Percentiles rank a stretch among this genome's conserved stretches.
Conservation (phyloP, 92 coral and sea anemone species). For the Pocillopora grandis region DNA sequence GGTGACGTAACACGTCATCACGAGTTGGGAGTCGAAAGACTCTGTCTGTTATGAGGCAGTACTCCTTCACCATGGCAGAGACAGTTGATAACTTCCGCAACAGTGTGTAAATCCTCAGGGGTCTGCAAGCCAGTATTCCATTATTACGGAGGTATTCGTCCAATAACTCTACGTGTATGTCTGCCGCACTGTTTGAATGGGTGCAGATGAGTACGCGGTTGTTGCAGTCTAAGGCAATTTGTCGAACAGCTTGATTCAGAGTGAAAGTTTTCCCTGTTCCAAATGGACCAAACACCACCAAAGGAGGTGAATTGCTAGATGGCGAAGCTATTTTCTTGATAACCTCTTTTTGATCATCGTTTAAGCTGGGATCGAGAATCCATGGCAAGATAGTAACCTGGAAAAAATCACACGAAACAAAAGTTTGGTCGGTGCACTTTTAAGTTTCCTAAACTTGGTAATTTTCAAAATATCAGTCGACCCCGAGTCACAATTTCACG, state of each 20-base stretch:
- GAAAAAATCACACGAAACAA: not conserved
- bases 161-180: constrained; percentile 57
- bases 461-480: too few species aligned
- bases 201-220: constrained; percentile 71
- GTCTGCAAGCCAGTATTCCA: constrained; percentile 43
- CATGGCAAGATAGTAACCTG: constrained; percentile 5
- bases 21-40: constrained; percentile 52
- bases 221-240: constrained; percentile 29
- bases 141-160: constrained; percentile 30
- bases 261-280: constrained; percentile 79
- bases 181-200: constrained; percentile 77
- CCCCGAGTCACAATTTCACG: too few species aligned
- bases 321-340: constrained; percentile 53
- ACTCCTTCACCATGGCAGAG: constrained; percentile 33
- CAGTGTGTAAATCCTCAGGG: constrained; percentile 56
- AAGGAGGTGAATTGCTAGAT: constrained; percentile 49
- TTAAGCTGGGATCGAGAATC: constrained; percentile 54
- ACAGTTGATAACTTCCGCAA: constrained; percentile 25
- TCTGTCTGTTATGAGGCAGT: constrained; percentile 43
- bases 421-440: too few species aligned
- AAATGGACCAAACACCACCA: constrained; percentile 69
- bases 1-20: constrained; percentile 44
- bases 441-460: too few species aligned
- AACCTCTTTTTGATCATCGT: constrained; percentile 48
- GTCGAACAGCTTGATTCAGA: constrained; percentile 59